Percentiles rank a stretch among this genome's conserved stretches.
Evolutionary conservation across 2,797 vertebrate species (phyloP).

Genomic region (Gouania willdenowi): DNA sequence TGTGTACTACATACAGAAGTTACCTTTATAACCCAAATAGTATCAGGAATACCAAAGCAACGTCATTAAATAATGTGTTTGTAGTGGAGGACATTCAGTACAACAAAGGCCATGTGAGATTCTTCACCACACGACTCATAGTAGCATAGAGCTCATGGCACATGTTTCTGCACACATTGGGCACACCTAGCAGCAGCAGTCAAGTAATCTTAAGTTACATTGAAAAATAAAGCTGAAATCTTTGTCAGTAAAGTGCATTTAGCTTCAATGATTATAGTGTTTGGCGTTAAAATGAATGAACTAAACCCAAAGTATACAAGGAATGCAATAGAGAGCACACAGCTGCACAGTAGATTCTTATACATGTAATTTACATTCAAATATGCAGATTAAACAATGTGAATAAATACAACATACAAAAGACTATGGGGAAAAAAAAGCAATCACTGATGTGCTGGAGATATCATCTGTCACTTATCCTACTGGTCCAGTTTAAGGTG

Average conservation of each 20-base stretch:
- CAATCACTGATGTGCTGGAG: slow-evolving; percentile 2
- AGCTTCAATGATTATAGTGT: slow-evolving; percentile 3
- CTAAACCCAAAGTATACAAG: too few relatives aligned
- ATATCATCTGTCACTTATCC: slow-evolving; percentile 6
- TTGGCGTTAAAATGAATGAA: too few relatives aligned
- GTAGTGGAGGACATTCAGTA: too few relatives aligned
- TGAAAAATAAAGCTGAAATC: too few relatives aligned
- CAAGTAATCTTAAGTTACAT: slow-evolving; percentile 40
- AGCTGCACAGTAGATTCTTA: background rate
- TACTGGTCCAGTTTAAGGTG: slow-evolving; percentile 14
- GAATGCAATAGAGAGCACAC: slow-evolving; percentile 10
- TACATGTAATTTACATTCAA: slow-evolving; percentile 51
- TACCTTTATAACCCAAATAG: too few relatives aligned
- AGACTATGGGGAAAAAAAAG: background rate
- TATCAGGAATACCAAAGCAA: too few relatives aligned
- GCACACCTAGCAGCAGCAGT: slow-evolving; percentile 47
- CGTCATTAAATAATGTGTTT: too few relatives aligned
- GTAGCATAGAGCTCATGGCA: slow-evolving; percentile 63
- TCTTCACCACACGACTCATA: too few relatives aligned
- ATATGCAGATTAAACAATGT: slow-evolving; percentile 25
- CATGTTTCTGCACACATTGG: slow-evolving; percentile 51
- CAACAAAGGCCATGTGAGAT: too few relatives aligned
- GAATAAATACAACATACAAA: slow-evolving; percentile 34
- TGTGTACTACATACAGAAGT: too few relatives aligned
- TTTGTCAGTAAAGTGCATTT: slow-evolving; percentile 62